Conservation (phyloP, 2,797 vertebrate species). For the Sebastes elongatus region DNA sequence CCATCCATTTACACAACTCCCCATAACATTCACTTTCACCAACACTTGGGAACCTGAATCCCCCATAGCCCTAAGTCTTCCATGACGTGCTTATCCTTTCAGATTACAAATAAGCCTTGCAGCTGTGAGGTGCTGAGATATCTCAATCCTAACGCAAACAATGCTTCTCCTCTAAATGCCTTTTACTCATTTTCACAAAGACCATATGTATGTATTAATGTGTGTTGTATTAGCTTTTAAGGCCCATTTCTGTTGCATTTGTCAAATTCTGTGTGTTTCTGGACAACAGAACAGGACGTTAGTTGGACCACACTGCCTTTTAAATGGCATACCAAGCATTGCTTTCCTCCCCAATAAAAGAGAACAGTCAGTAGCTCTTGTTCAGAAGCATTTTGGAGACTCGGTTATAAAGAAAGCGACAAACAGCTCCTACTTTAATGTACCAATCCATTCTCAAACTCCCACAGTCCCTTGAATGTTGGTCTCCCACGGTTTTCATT, state of each 20-base stretch:
- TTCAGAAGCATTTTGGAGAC: background rate
- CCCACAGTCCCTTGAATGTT: constrained; percentile 13
- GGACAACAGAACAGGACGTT: background rate
- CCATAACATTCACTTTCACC: constrained; percentile 16
- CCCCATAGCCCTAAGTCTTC: background rate
- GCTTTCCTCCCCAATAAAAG: constrained; percentile 15
- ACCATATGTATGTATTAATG: background rate
- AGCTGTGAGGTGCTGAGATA: constrained; percentile 61
- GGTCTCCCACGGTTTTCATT: constrained; percentile 3
- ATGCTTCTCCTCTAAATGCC: constrained; percentile 11
- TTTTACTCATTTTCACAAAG: constrained; percentile 32
- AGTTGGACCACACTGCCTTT: constrained; percentile 5
- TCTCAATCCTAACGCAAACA: constrained; percentile 53
- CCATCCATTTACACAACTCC: constrained; percentile 8
- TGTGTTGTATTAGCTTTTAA: background rate
- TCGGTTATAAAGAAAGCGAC: background rate
- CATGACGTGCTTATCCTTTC: constrained; percentile 33
- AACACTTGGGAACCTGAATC: constrained; percentile 35
- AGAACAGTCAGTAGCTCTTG: constrained; percentile 6
- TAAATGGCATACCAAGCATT: constrained; percentile 18
- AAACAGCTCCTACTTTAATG: constrained; percentile 30
- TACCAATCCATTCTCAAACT: constrained; percentile 11
- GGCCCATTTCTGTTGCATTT: constrained; percentile 2
- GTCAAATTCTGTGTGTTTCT: constrained; percentile 12
- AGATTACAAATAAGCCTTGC: constrained; percentile 53